Percentiles rank a stretch among this genome's conserved stretches.
These are phyloP conservation scores for Bombylius major DNA, from an alignment of 2,888 invertebrate genomes.

Conservation along the genomic window DNA sequence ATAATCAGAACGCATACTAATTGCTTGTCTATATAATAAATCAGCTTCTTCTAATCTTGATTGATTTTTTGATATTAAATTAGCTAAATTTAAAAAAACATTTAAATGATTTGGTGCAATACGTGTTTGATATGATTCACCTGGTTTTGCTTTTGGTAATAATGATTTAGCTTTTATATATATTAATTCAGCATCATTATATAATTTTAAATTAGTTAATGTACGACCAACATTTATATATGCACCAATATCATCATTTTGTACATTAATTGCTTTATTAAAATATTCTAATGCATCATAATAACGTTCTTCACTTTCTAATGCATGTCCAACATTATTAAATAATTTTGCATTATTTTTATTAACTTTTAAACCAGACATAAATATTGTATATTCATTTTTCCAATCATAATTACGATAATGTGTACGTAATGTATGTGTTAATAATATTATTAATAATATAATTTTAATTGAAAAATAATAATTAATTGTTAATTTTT, in stretches of 20 bases:
- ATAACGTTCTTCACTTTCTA: conserved; percentile 60
- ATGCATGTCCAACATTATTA: conserved; percentile 93
- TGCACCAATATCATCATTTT: conserved; percentile 91
- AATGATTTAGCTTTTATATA: conserved; percentile 82
- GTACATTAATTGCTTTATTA: conserved; percentile 82
- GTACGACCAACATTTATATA: conserved; percentile 95
- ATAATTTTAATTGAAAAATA: neutral
- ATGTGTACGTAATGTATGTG: conserved; percentile 77
- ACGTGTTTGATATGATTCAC: conserved; percentile 88
- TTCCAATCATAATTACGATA: conserved; percentile 86
- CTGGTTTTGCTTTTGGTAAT: conserved; percentile 81
- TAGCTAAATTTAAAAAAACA: conserved; percentile 89
- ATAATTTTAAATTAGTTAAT: conserved; percentile 80
- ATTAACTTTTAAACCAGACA: conserved; percentile 73
- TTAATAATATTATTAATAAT: conserved; percentile 53
- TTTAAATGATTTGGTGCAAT: conserved; percentile 93
- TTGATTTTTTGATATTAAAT: conserved; percentile 84
- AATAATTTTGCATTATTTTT: conserved; percentile 88
- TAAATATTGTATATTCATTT: conserved; percentile 86
- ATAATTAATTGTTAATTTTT: neutral
- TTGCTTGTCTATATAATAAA: conserved; percentile 84
- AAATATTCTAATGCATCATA: conserved; percentile 80
- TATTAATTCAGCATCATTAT: conserved; percentile 82
- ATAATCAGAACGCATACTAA: conserved; percentile 94
- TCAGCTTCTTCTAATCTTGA: conserved; percentile 90